Evolutionary conservation across 2,797 vertebrate genomes (phyloP).

Genomic region (Jordanella pulchra): DNA sequence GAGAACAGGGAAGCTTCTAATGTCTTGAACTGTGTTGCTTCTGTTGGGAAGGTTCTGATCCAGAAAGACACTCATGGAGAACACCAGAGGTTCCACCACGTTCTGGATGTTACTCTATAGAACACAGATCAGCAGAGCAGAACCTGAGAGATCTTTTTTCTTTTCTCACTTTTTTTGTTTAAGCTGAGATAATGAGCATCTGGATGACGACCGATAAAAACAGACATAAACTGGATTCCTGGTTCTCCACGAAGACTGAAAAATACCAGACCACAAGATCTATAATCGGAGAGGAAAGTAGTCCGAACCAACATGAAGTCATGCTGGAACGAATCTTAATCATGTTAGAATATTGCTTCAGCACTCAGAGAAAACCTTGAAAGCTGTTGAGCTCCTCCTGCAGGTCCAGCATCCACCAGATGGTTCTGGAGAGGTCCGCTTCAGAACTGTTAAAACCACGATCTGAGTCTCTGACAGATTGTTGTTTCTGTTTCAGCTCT

Average conservation of each 20-base stretch:
- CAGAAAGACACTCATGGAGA: constrained; percentile 56
- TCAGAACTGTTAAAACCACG: not conserved
- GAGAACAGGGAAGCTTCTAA: constrained; percentile 54
- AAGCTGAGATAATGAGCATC: no score
- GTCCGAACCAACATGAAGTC: not conserved
- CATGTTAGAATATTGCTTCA: no score
- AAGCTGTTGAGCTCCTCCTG: not conserved
- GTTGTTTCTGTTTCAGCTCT: constrained; percentile 9
- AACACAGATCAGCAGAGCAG: constrained; percentile 21
- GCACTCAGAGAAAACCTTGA: no score
- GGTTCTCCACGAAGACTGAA: no score
- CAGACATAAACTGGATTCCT: no score
- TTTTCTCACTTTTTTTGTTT: not conserved
- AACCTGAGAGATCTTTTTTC: not conserved
- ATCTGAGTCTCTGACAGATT: not conserved
- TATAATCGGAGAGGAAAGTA: not conserved
- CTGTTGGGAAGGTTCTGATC: constrained; percentile 34
- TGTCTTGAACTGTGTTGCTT: constrained; percentile 18
- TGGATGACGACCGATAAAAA: not conserved
- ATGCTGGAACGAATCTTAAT: no score
- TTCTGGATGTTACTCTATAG: constrained; percentile 46
- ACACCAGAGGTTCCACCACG: constrained; percentile 65
- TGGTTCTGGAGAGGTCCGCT: not conserved
- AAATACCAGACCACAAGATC: no score
- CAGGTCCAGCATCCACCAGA: not conserved